Conservation (phyloP, 92 coral and sea anemone species). For the Parazoanthus darwini region DNA sequence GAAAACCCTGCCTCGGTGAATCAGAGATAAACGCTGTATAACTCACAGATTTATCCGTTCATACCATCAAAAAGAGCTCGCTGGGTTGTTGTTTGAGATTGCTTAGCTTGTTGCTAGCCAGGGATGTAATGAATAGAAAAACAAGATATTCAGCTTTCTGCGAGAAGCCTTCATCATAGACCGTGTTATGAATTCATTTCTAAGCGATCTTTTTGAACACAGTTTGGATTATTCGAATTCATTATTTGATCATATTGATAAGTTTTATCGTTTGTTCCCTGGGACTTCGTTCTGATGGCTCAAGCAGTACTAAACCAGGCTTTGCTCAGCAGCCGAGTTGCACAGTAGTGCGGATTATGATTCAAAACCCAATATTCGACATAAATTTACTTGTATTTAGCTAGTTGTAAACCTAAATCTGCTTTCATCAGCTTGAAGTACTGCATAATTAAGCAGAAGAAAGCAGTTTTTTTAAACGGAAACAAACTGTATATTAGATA, state of each 20-base stretch:
- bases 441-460: background rate
- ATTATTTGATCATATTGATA: conserved; percentile 9
- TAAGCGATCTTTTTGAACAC: conserved; percentile 20
- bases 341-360: background rate
- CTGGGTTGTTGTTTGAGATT: background rate
- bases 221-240: conserved; percentile 13
- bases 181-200: conserved; percentile 11
- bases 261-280: background rate
- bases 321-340: background rate
- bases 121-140: background rate
- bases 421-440: background rate
- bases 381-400: conserved; percentile 7
- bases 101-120: conserved; percentile 11
- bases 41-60: background rate
- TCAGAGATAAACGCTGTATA: conserved; percentile 45
- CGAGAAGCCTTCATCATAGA: background rate
- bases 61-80: background rate
- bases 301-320: background rate
- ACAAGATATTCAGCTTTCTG: background rate
- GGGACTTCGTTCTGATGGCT: background rate
- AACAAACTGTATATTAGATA: background rate
- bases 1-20: conserved; percentile 77
- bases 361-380: conserved; percentile 23
- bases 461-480: background rate
- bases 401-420: background rate